A percentile compares a stretch with the other conserved stretches of the same genome.
phyloP scores from a whole-genome alignment of 2,888 invertebrate genomes.

The Drosophila testacea region DNA sequence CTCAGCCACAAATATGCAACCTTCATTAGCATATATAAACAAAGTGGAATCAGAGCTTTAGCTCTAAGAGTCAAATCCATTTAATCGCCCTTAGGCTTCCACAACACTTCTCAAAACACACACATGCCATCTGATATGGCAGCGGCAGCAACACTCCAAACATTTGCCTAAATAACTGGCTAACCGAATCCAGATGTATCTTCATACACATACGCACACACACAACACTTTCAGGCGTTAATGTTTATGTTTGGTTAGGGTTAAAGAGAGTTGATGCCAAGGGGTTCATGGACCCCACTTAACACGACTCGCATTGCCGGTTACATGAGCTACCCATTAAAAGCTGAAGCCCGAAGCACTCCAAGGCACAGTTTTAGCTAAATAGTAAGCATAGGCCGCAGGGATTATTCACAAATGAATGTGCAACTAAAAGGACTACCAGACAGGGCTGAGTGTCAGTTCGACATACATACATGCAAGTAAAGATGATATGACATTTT shows the following conservation, averaged over 20 bases:
- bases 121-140: constrained; percentile 36
- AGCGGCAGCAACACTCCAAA: constrained; percentile 24
- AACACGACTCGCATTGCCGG: constrained; percentile 50
- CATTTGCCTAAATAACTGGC: constrained; percentile 57
- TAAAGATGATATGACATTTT: not conserved
- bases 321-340: constrained; percentile 54
- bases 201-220: constrained; percentile 9
- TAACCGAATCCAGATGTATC: constrained; percentile 56
- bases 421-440: constrained; percentile 35
- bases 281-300: constrained; percentile 73
- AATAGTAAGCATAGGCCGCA: constrained; percentile 45
- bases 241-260: constrained; percentile 54
- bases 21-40: constrained; percentile 54
- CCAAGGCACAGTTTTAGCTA: constrained; percentile 49
- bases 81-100: constrained; percentile 66
- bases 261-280: constrained; percentile 26
- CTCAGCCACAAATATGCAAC: constrained; percentile 46
- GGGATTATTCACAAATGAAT: constrained; percentile 52
- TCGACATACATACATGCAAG: not conserved
- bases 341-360: constrained; percentile 34
- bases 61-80: constrained; percentile 65
- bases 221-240: constrained; percentile 61
- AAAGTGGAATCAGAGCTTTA: constrained; percentile 40
- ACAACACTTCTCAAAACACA: constrained; percentile 11
- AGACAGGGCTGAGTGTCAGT: constrained; percentile 5